These are phyloP conservation scores for Mastomys natalensis DNA, from an alignment of 2,113 vertebrate species.

Conservation along the genomic window DNA sequence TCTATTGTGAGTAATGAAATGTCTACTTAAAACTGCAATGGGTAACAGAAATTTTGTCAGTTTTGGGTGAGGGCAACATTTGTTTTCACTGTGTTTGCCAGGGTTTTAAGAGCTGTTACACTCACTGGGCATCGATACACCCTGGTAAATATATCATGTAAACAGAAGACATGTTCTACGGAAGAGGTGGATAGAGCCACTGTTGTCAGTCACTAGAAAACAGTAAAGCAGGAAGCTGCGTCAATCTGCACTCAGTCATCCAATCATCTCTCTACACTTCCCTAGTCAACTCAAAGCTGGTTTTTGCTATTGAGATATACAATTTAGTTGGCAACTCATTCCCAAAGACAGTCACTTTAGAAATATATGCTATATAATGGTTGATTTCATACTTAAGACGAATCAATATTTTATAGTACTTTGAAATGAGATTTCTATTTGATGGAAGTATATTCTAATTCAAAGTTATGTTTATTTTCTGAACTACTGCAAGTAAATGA, in stretches of 20 bases:
- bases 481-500: constrained; percentile 45
- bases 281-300: neutral
- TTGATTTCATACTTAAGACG: constrained; percentile 66
- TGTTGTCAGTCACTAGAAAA: neutral
- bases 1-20: neutral
- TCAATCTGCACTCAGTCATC: neutral
- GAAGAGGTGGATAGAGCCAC: neutral
- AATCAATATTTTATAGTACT: constrained; percentile 63
- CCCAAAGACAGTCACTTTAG: constrained; percentile 54
- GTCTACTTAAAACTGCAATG: neutral
- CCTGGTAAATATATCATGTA: neutral
- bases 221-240: neutral
- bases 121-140: neutral
- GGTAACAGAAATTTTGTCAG: neutral
- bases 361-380: constrained; percentile 21
- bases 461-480: constrained; percentile 40
- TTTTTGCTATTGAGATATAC: constrained; percentile 6
- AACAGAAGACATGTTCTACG: neutral
- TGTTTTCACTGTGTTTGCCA: neutral
- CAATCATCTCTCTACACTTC: neutral
- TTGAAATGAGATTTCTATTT: constrained; percentile 63
- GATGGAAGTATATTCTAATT: constrained; percentile 62
- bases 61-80: neutral
- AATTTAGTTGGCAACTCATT: constrained; percentile 26
- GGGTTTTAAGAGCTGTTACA: neutral